Percentiles rank a stretch among this genome's conserved stretches.
Evolutionary conservation across 2,888 invertebrate genomes (phyloP).

Genomic region (Bugulina stolonifera): DNA sequence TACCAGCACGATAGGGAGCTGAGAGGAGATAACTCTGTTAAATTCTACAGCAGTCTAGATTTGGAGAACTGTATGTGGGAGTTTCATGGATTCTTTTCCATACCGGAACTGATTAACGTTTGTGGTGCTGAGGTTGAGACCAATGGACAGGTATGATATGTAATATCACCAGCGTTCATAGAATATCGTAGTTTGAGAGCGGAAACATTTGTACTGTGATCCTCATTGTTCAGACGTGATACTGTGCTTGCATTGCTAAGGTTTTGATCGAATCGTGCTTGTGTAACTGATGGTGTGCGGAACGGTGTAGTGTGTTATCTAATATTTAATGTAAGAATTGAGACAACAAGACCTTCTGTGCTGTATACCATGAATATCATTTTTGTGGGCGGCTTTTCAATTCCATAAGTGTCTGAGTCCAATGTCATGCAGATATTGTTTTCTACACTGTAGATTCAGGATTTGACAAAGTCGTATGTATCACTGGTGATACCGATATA

Average conservation of each 20-base stretch:
- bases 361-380: too few species aligned
- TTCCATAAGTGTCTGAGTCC: too few species aligned
- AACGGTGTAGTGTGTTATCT: too few species aligned
- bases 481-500: slow-evolving; percentile 47
- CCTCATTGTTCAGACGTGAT: too few species aligned
- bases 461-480: slow-evolving; percentile 48
- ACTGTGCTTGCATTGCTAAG: too few species aligned
- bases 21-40: slow-evolving; percentile 37
- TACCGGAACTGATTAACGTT: slow-evolving; percentile 49
- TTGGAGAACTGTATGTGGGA: slow-evolving; percentile 52
- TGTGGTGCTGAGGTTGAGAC: slow-evolving; percentile 47
- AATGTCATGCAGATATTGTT: neutral
- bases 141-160: slow-evolving; percentile 46
- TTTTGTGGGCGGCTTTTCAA: too few species aligned
- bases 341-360: too few species aligned
- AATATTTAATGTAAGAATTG: too few species aligned
- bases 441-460: slow-evolving; percentile 37
- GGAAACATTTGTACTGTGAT: too few species aligned
- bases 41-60: slow-evolving; percentile 52
- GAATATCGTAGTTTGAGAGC: too few species aligned
- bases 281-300: too few species aligned
- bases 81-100: slow-evolving; percentile 47
- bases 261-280: neutral
- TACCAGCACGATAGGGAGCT: slow-evolving; percentile 43
- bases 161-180: too few species aligned